Base-by-base conservation (phyloP, 2,113 vertebrate genomes). In the Calyptomena viridis region DNA sequence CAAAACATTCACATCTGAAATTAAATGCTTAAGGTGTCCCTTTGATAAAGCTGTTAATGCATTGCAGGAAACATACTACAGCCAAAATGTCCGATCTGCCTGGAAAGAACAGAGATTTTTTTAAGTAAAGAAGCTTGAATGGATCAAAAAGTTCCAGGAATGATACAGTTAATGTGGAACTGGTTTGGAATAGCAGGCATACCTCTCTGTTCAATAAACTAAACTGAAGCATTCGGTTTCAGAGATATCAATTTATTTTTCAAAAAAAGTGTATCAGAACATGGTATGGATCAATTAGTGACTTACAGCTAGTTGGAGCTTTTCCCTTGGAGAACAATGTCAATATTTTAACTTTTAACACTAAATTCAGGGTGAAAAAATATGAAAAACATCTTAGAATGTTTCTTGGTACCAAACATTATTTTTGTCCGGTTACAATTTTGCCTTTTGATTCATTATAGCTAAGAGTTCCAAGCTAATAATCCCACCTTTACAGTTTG, bases 21-120 rank as follows among this genome's bases (percentile, higher is more conserved):
- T 78, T 33, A 89, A 86, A 84, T 33, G 3, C 71, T 90, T 86
- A 75, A 8, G 8, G 24, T 81, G 12, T 89, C 37, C 18, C 16
- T 84, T 90, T 92, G 86, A 84, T 90, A 93, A 89, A 86, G n/a
- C 12, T 84, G 79, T 85, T 81, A 92, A 80, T 60, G 74, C 14
- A 33, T 68, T 84, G 21, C 23, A 88, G 73, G 66, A 90, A 77
- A 84, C 7, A 49, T 47, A 46, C 7, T 56, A 33, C 12, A 55
- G 27, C 39, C 59, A 80, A 73, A 42, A 87, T 78, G 30, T 50
- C 27, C 55, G 47, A 80, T 67, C 21, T 27, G 52, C 23, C 6
- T 37, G 39, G 35, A 75, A 66, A 78, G 86, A 58, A 3, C 3
- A 62, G 20, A 49, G 8, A 25, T 81, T 91, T 86, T 81, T 79